phyloP scores from a whole-genome alignment of 1,140 invertebrate species.

The Agrypnia vestita region DNA sequence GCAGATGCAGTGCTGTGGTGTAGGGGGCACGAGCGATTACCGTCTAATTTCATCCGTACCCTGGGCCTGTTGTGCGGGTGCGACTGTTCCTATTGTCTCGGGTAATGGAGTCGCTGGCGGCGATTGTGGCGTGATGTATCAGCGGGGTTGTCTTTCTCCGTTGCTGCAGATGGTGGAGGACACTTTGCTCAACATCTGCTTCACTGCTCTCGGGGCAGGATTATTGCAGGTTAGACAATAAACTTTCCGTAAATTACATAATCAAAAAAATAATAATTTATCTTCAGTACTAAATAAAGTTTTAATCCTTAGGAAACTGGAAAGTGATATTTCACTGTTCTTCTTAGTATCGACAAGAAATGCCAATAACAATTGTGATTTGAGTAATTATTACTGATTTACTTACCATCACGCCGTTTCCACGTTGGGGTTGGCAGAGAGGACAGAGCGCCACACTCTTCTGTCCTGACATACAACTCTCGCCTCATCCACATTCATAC shows the following conservation, averaged over 20 bases:
- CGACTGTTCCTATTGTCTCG: constrained; percentile 37
- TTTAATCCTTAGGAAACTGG: not conserved
- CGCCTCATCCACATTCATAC: no score
- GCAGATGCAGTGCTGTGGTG: constrained; percentile 78
- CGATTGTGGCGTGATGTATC: constrained; percentile 67
- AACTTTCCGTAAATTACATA: not conserved
- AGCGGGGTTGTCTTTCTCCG: constrained; percentile 70
- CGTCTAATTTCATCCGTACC: constrained; percentile 65
- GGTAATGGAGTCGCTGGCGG: constrained; percentile 62
- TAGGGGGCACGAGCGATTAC: constrained; percentile 73
- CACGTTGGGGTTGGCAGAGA: no score
- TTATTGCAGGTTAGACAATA: constrained; percentile 69
- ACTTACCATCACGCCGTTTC: no score
- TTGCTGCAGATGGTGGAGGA: constrained; percentile 69
- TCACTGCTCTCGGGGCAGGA: constrained; percentile 69
- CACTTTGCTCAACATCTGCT: constrained; percentile 67
- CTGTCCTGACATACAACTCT: no score
- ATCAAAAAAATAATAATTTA: not conserved
- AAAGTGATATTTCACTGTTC: no score
- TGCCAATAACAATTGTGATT: no score
- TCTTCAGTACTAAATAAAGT: no score
- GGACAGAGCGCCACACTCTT: no score
- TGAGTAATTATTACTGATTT: no score
- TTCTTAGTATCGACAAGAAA: no score
- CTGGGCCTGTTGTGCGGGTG: constrained; percentile 73